Evolutionary conservation across 2,888 invertebrate species (phyloP), one percentile per base, ranked within the genome.

Genomic region (Scaptomyza caliginosa): DNA sequence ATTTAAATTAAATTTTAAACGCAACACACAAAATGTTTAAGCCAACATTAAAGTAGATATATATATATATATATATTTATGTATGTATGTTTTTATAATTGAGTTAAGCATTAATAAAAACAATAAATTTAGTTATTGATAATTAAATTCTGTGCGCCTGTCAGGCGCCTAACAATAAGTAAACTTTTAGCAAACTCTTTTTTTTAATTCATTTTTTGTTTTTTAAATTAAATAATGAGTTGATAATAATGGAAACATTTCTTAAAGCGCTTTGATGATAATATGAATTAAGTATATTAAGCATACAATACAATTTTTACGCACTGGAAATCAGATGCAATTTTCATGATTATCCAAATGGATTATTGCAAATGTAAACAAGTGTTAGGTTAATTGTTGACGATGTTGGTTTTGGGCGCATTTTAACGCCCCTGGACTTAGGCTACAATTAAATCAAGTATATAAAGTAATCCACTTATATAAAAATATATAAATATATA

Each of bases 1-100:
- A 73, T 85, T 85, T 75, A 81, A 85, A 79, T 81, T 73, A 82
- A 74, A 76, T 73, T 78, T 75, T 83, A 78, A 80, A 80, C 79
- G 79, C 85, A 80, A 80, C 82, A 85, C 80, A 80, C 78, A 82
- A 67, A 74, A 73, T 65, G 59, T 75, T 78, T 72, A 78, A 82
- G 71, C 68, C 78, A 78, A 78, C 78, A 78, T 84, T 84, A 78
- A 85, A 81, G 66, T 81, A 67, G 28, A 62, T 64, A 59, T 58
- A 59, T 54, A 40, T 66, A 54, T 50, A 11, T 67, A 67, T 64
- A 43, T 57, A 64, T 62, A 51, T 67, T 42, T 51, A n/a, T 68
- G 67, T 65, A 43, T 60, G 65, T 63, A 54, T 67, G 55, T 70
- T 62, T 62, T 59, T 67, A 67, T 59, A 81, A 67, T 78, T 81